phyloP scores from a whole-genome alignment of 2,888 invertebrate species.

The Plebejus argus region DNA sequence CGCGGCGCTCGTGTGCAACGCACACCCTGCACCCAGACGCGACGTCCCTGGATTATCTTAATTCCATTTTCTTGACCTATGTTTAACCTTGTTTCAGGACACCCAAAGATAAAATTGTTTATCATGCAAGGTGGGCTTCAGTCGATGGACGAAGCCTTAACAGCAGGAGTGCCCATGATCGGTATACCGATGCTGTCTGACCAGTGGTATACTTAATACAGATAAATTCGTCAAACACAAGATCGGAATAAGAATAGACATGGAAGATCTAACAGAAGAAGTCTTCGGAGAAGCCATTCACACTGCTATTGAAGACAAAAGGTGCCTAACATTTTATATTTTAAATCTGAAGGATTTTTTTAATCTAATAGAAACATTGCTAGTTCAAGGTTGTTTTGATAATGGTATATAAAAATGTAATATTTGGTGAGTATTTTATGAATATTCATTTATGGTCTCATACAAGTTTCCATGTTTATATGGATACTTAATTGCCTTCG shows the following conservation, averaged over 20 bases:
- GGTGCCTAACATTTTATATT: neutral
- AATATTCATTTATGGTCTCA: neutral
- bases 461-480: neutral
- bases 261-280: slow-evolving; percentile 38
- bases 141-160: slow-evolving; percentile 54
- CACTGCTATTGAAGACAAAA: neutral
- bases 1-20: too few species aligned
- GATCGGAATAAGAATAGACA: slow-evolving; percentile 35
- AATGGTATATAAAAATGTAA: neutral
- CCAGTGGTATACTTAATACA: slow-evolving; percentile 50
- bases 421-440: too few species aligned
- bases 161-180: slow-evolving; percentile 49
- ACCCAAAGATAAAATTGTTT: slow-evolving; percentile 57
- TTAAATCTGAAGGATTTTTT: too few species aligned
- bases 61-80: neutral
- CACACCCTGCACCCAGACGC: too few species aligned
- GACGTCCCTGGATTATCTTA: neutral
- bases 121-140: slow-evolving; percentile 58
- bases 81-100: slow-evolving; percentile 37
- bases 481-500: neutral
- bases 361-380: neutral
- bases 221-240: slow-evolving; percentile 43
- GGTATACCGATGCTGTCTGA: slow-evolving; percentile 52
- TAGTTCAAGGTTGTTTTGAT: neutral
- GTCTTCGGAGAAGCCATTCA: slow-evolving; percentile 32